These are phyloP conservation scores for Aplochiton taeniatus DNA, from an alignment of 2,797 vertebrate genomes.

Conservation along the genomic window DNA sequence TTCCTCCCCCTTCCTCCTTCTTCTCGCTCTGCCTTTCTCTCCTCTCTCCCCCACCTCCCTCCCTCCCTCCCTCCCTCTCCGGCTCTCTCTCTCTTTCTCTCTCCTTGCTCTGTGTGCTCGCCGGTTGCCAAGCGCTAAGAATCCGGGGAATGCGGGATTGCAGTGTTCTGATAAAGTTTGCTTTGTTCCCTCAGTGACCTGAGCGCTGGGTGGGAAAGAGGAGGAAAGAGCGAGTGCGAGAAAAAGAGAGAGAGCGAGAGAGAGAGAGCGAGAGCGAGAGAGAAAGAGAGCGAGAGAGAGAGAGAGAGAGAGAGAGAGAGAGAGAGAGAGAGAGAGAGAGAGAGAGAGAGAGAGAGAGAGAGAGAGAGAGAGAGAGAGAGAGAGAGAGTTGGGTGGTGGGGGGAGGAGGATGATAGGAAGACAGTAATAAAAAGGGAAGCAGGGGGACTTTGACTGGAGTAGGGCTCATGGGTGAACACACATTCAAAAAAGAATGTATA, in stretches of 20 bases:
- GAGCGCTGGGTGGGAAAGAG: conserved; percentile 79
- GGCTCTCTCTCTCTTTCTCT: conserved; percentile 33
- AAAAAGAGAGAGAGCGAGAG: conserved; percentile 24
- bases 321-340: conserved; percentile 32
- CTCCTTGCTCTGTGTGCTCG: conserved; percentile 64
- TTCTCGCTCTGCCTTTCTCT: conserved; percentile 20
- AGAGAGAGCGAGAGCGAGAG: no score
- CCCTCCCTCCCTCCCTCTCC: conserved; percentile 23
- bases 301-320: background rate
- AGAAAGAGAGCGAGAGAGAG: no score
- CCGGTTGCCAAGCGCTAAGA: conserved; percentile 89
- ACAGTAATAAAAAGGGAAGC: no score
- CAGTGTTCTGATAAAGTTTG: conserved; percentile 93
- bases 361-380: conserved; percentile 10
- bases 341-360: conserved; percentile 20
- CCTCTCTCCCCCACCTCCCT: conserved; percentile 30
- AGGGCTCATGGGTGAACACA: no score
- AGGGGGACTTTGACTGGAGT: no score
- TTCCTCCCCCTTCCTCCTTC: conserved; percentile 43
- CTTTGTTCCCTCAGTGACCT: conserved; percentile 94
- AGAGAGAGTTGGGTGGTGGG: background rate
- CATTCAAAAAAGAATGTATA: background rate
- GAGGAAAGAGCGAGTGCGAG: conserved; percentile 36
- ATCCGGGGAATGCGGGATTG: conserved; percentile 93
- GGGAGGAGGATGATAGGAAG: background rate